These are phyloP conservation scores for Drosophila rellima DNA, from an alignment of 2,888 invertebrate genomes.

Conservation along the genomic window DNA sequence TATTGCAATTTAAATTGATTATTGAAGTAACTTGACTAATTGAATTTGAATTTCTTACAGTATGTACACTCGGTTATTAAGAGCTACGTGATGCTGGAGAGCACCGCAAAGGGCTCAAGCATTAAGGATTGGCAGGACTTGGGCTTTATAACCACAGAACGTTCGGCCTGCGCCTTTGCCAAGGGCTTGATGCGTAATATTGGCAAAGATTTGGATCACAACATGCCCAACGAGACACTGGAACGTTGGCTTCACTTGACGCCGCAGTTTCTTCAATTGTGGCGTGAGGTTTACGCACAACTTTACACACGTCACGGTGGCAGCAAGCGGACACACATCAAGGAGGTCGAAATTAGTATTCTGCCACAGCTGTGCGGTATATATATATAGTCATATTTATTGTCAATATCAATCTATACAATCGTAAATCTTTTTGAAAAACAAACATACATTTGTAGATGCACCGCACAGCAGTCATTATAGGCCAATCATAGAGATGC, in stretches of 20 bases:
- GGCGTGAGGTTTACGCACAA: slow-evolving; percentile 87
- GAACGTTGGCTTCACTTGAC: slow-evolving; percentile 86
- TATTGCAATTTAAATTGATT: background rate
- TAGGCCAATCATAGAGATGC: slow-evolving; percentile 90
- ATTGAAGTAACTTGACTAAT: background rate
- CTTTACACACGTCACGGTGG: slow-evolving; percentile 85
- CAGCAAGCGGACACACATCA: slow-evolving; percentile 60
- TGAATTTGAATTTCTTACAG: slow-evolving; percentile 84
- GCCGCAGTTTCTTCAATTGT: slow-evolving; percentile 86
- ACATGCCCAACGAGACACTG: slow-evolving; percentile 73
- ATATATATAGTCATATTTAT: slow-evolving; percentile 4
- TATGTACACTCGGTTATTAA: slow-evolving; percentile 92
- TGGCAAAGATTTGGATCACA: slow-evolving; percentile 77
- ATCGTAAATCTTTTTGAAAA: slow-evolving; percentile 15
- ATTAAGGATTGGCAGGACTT: slow-evolving; percentile 88
- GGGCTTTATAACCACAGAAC: slow-evolving; percentile 87
- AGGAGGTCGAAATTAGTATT: slow-evolving; percentile 65
- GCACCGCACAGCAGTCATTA: slow-evolving; percentile 91
- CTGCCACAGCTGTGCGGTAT: slow-evolving; percentile 68
- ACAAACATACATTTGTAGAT: slow-evolving; percentile 85
- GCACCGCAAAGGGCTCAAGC: slow-evolving; percentile 86
- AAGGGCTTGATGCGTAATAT: slow-evolving; percentile 87
- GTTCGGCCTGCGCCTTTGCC: slow-evolving; percentile 87
- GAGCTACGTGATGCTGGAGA: slow-evolving; percentile 90
- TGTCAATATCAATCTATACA: slow-evolving; percentile 2